phyloP scores from a whole-genome alignment of 2,888 invertebrate genomes.

The Pelosia muscerda region DNA sequence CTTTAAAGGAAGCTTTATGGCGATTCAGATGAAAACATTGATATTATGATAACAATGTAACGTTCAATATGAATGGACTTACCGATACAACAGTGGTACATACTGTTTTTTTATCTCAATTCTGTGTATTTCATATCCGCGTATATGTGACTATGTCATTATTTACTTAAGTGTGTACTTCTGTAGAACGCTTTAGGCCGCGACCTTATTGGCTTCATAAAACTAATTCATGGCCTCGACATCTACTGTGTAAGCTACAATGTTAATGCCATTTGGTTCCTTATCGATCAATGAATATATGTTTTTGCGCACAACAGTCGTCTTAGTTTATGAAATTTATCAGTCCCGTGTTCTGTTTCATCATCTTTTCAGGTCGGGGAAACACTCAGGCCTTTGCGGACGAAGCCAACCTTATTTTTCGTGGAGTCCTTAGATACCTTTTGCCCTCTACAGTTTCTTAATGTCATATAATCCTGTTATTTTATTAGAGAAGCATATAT shows the following conservation, averaged over 20 bases:
- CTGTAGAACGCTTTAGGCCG: not conserved
- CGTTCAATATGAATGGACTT: slow-evolving; percentile 8
- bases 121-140: slow-evolving; percentile 1
- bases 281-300: not conserved
- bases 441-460: not conserved
- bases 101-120: slow-evolving; percentile 18
- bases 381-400: no score
- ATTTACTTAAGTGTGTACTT: not conserved
- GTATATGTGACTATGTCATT: not conserved
- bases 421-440: not conserved
- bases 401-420: no score
- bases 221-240: not conserved
- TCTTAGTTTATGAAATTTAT: slow-evolving; percentile 1
- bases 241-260: not conserved
- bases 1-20: slow-evolving; percentile 50
- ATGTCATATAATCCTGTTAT: not conserved
- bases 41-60: slow-evolving; percentile 48
- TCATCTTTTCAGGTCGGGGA: no score
- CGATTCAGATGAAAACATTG: slow-evolving; percentile 41
- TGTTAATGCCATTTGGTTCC: slow-evolving; percentile 35
- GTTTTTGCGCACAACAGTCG: not conserved
- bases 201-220: slow-evolving; percentile 3
- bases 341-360: not conserved
- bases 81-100: slow-evolving; percentile 9
- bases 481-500: not conserved